Conservation (phyloP, 2,113 vertebrate species). For the Bubalus kerabau region DNA sequence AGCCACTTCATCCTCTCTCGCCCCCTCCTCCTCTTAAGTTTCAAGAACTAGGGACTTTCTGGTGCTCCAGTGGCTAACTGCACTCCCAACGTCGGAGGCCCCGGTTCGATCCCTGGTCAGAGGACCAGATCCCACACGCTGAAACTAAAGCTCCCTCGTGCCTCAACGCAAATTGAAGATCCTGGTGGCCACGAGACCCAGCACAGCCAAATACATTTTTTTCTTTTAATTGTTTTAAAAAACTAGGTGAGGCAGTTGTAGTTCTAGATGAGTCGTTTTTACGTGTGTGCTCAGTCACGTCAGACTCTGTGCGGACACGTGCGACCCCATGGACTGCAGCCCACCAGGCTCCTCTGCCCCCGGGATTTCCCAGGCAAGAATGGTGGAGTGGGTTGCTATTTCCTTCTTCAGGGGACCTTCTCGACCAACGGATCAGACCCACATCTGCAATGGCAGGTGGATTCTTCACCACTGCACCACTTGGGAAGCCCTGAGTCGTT, state of each 20-base stretch:
- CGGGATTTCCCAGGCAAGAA: background rate
- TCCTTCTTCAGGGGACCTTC: background rate
- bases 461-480: background rate
- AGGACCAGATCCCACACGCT: background rate
- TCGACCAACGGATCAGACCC: background rate
- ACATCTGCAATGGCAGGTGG: background rate
- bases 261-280: background rate
- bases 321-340: no score
- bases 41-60: background rate
- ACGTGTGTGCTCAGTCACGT: rapidly evolving
- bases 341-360: background rate
- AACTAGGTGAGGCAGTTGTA: no score
- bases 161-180: background rate
- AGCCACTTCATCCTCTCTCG: background rate
- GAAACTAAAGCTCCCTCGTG: background rate
- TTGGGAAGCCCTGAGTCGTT: background rate
- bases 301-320: background rate
- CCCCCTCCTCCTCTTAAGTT: background rate
- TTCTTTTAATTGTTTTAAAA: background rate
- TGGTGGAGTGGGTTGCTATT: background rate
- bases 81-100: background rate
- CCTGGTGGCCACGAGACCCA: background rate
- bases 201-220: background rate
- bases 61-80: background rate
- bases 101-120: background rate